phyloP scores from a whole-genome alignment of 1,140 invertebrate genomes.

The Diorhabda elongata region DNA sequence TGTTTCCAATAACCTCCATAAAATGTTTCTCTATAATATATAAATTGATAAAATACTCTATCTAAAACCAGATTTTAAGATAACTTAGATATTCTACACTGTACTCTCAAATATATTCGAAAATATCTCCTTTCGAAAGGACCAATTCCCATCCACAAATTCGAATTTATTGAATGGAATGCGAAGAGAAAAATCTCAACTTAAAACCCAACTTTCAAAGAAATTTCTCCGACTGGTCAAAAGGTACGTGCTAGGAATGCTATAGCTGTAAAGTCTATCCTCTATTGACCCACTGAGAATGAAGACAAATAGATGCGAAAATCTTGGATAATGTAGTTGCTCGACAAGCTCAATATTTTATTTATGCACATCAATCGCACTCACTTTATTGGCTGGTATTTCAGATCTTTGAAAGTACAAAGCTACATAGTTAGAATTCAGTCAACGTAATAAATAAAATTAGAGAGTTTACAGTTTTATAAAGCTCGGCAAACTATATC shows the following conservation, averaged over 20 bases:
- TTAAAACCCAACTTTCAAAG: conserved; percentile 24
- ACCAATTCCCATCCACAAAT: conserved; percentile 9
- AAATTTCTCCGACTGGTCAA: conserved; percentile 19
- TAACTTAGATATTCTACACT: neutral
- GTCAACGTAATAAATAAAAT: too few relatives aligned
- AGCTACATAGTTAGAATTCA: too few relatives aligned
- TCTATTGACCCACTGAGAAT: conserved; percentile 26
- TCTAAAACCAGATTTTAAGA: neutral
- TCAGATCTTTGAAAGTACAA: too few relatives aligned
- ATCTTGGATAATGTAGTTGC: conserved; percentile 17
- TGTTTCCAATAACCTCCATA: too few relatives aligned
- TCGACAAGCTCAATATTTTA: neutral
- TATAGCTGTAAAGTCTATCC: conserved; percentile 18
- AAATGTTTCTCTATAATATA: too few relatives aligned
- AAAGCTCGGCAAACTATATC: too few relatives aligned
- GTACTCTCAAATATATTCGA: conserved; percentile 4
- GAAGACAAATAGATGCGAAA: conserved; percentile 29
- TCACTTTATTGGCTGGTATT: too few relatives aligned
- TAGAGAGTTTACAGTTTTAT: too few relatives aligned
- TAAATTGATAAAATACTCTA: too few relatives aligned
- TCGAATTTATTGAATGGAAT: conserved; percentile 25
- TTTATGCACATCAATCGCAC: neutral
- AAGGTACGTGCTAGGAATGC: conserved; percentile 21
- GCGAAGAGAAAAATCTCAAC: conserved; percentile 26
- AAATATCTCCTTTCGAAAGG: neutral